Conservation (phyloP, 2,113 vertebrate species). For the Myotis lucifugus region DNA sequence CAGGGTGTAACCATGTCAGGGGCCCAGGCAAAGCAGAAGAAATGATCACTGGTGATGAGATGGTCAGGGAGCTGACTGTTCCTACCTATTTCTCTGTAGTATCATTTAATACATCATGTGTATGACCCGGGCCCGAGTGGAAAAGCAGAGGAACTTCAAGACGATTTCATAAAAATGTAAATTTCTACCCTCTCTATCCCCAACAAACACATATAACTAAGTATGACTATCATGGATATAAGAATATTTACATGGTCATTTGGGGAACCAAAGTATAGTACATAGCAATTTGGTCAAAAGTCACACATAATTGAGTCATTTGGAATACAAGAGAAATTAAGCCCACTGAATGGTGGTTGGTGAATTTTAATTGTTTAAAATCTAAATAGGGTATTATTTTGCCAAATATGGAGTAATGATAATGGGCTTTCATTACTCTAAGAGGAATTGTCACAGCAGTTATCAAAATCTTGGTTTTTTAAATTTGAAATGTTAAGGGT, state of each 20-base stretch:
- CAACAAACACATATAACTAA: background rate
- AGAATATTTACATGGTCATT: background rate
- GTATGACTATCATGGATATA: background rate
- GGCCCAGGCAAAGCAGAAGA: background rate
- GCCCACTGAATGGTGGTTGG: background rate
- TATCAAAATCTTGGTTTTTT: background rate
- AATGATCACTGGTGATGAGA: background rate
- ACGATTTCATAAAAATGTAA: background rate
- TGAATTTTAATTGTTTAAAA: background rate
- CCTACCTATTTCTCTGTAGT: background rate
- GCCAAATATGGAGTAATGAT: background rate
- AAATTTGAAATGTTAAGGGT: background rate
- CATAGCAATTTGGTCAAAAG: background rate
- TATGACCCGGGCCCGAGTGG: background rate
- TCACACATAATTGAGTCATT: background rate
- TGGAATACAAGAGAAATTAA: background rate
- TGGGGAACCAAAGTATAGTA: background rate
- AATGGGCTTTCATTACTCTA: background rate
- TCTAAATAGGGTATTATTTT: constrained; percentile 17
- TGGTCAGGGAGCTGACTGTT: background rate
- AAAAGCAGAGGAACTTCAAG: background rate
- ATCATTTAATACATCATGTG: background rate
- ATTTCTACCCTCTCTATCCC: background rate
- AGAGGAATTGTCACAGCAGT: background rate
- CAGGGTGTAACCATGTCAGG: background rate